These are phyloP conservation scores for Dryadula phaetusa DNA, from an alignment of 2,888 invertebrate genomes.

Conservation along the genomic window DNA sequence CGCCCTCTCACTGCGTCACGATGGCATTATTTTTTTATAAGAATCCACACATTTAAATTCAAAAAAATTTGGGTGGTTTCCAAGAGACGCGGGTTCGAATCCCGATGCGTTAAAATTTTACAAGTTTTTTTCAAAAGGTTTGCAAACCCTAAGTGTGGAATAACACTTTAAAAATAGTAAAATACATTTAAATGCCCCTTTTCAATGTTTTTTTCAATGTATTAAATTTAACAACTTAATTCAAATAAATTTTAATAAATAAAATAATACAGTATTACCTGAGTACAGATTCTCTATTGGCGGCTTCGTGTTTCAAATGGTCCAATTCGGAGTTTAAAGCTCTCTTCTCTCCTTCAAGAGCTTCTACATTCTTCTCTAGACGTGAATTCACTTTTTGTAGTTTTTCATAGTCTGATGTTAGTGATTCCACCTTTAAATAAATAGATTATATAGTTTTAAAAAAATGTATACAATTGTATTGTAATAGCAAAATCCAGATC, in stretches of 20 bases:
- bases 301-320: constrained; percentile 89
- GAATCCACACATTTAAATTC: too few species aligned
- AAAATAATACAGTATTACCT: constrained; percentile 66
- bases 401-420: constrained; percentile 92
- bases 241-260: not conserved
- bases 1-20: too few species aligned
- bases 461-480: not conserved
- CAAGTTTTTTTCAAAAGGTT: too few species aligned
- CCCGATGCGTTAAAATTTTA: too few species aligned
- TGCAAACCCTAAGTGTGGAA: too few species aligned
- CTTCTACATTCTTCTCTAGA: constrained; percentile 90
- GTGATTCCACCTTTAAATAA: constrained; percentile 85
- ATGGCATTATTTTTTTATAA: too few species aligned
- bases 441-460: not conserved
- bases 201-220: too few species aligned
- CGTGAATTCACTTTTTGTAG: constrained; percentile 89
- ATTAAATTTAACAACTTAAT: too few species aligned
- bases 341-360: constrained; percentile 90
- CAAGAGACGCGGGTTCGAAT: too few species aligned
- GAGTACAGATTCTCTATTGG: constrained; percentile 87
- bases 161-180: too few species aligned
- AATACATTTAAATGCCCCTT: too few species aligned
- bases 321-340: constrained; percentile 90
- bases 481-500: not conserved
- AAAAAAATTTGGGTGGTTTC: too few species aligned